A percentile compares a stretch with the other conserved stretches of the same genome.
These are phyloP conservation scores for Porites lobata DNA, from an alignment of 92 coral and sea anemone genomes.

Conservation along the genomic window DNA sequence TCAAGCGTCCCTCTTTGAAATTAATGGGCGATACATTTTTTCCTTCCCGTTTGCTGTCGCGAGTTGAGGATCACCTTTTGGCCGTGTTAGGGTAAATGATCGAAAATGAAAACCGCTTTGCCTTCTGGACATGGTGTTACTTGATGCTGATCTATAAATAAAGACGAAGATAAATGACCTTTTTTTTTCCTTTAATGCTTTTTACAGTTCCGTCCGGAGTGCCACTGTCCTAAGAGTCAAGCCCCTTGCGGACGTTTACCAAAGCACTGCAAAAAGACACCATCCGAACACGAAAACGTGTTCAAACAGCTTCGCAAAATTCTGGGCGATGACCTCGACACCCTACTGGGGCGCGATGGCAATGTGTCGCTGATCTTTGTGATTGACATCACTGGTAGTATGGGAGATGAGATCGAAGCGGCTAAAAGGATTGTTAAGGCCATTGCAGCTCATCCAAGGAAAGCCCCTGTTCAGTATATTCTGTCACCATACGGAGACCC, in stretches of 20 bases:
- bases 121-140: background rate
- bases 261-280: conserved; percentile 15
- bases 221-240: conserved; percentile 18
- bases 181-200: too few relatives aligned
- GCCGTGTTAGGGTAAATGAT: too few relatives aligned
- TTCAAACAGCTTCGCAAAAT: conserved; percentile 40
- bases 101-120: too few relatives aligned
- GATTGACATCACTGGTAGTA: conserved; percentile 77
- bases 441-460: conserved; percentile 67
- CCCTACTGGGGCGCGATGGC: conserved; percentile 67
- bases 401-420: conserved; percentile 68
- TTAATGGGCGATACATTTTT: too few relatives aligned
- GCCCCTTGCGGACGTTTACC: conserved; percentile 18
- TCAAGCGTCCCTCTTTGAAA: too few relatives aligned
- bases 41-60: too few relatives aligned
- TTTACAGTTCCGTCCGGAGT: conserved; percentile 16
- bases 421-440: conserved; percentile 72
- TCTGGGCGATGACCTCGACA: conserved; percentile 57
- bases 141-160: background rate
- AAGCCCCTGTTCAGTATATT: conserved; percentile 61
- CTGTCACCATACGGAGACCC: conserved; percentile 81
- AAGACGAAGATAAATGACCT: background rate
- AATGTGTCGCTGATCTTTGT: conserved; percentile 76
- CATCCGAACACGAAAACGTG: conserved; percentile 1
- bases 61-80: too few relatives aligned